A percentile compares a stretch with the other conserved stretches of the same genome.
Evolutionary conservation across 1,140 invertebrate species (phyloP).

Genomic region (Mesaphorura yosii): DNA sequence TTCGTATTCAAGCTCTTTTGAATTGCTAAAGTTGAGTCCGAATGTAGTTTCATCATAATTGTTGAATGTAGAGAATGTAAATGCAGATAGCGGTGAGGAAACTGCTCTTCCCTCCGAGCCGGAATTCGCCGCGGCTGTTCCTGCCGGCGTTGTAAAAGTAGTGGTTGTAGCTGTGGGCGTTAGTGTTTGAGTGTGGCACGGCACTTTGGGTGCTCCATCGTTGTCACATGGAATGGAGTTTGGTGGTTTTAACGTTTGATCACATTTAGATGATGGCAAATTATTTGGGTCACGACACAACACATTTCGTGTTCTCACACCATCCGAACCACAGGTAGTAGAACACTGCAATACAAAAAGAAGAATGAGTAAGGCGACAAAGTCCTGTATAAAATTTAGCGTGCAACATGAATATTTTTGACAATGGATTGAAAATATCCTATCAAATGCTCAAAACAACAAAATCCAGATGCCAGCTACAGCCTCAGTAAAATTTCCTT

Average conservation of each 20-base stretch:
- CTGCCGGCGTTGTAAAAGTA: background rate
- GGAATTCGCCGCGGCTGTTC: background rate
- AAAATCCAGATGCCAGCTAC: no score
- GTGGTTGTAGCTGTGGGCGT: constrained; percentile 2
- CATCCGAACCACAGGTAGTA: constrained; percentile 65
- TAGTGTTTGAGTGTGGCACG: constrained; percentile 7
- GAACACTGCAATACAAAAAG: constrained; percentile 55
- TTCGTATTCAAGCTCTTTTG: no score
- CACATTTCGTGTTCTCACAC: constrained; percentile 66
- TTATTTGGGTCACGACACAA: constrained; percentile 53
- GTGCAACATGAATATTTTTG: background rate
- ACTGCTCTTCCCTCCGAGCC: no score
- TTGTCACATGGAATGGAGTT: constrained; percentile 34
- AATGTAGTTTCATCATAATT: no score
- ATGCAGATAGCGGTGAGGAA: no score
- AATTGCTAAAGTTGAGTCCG: no score
- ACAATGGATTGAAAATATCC: no score
- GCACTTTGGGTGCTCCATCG: constrained; percentile 33
- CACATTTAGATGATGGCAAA: constrained; percentile 43
- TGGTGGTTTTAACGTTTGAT: constrained; percentile 42
- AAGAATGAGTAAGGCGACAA: no score
- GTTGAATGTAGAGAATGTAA: no score
- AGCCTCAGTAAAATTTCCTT: no score
- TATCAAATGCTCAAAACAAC: no score
- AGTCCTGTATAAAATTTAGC: no score